Evolutionary conservation across 2,113 vertebrate species (phyloP), one percentile per base, ranked within the genome.

Genomic region (Rhabdornis inornatus): DNA sequence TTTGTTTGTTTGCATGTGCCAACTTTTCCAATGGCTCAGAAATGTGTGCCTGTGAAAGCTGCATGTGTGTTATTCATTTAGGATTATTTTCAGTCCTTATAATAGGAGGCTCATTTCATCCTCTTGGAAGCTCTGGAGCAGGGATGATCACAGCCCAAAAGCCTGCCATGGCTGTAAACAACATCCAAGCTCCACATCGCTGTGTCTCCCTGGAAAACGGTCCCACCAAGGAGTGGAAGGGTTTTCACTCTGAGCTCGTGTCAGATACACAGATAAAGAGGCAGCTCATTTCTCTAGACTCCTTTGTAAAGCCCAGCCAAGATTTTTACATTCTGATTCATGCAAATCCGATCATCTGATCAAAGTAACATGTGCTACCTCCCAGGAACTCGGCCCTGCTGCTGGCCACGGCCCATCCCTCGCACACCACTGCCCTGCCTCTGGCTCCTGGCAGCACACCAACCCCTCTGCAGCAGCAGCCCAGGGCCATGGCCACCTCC

Each of bases 1-100:
- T 96, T 97, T 95, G 74, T 97, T 96, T 97, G 92, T 96, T 97
- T 97, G 91, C 91, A 49, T 95, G 92, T 88, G 94, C 95, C 96
- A 97, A 76, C 86, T 85, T 96, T 95, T 96, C 87, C 94, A 97
- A 81, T 81, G 93, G 89, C 92, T 96, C 93, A 82, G 63, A 93
- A 95, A 92, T 91, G 79, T 94, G 89, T 91, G 95, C 91, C 91
- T 90, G 78, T 27, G 65, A 93, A 95, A 80, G 71, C 84, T 83
- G 90, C 37, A 21, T 81, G 92, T 86, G 77, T 91, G 94, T 96
- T 97, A 95, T 75, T 97, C 85, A 96, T 97, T 96, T 94, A 95
- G 87, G 83, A 95, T 97, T 93, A 77, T 92, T 97, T 97, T 94
- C 93, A 92, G 78, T 69, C 83, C 35, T 78, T 92, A 83, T 90